Percentiles rank a stretch among this genome's conserved stretches.
Conservation (phyloP, 2,797 vertebrate genomes). For the Diglossa cyanea region DNA sequence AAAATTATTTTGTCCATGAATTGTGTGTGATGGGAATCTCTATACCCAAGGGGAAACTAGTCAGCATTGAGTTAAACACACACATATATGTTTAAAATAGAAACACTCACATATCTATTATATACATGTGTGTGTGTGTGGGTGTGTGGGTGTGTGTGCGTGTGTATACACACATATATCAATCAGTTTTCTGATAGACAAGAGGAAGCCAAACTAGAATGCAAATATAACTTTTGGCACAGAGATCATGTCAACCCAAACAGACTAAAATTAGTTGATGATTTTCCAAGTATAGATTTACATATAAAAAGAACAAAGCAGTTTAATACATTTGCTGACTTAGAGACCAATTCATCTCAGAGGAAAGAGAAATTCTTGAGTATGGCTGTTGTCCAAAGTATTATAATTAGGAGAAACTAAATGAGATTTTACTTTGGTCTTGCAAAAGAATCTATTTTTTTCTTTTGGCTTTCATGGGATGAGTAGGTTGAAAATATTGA, state of each 20-base stretch:
- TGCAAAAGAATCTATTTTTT: neutral
- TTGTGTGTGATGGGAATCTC: neutral
- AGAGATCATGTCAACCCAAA: conserved; percentile 54
- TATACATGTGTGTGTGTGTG: neutral
- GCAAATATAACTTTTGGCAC: conserved; percentile 67
- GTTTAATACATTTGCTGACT: neutral
- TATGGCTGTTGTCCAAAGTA: conserved; percentile 8
- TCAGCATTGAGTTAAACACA: neutral
- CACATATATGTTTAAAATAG: neutral
- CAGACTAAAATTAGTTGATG: conserved; percentile 57
- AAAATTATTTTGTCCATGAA: neutral
- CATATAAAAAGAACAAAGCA: conserved; percentile 54
- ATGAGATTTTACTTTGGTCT: neutral
- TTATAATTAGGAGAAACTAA: conserved; percentile 22
- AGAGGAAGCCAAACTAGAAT: conserved; percentile 50
- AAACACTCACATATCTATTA: neutral
- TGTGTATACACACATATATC: neutral
- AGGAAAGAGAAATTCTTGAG: conserved; percentile 2
- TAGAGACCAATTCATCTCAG: neutral
- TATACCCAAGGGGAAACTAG: neutral
- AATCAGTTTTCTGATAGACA: conserved; percentile 16
- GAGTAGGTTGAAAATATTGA: neutral
- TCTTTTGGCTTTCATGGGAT: neutral
- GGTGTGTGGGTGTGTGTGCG: accelerated
- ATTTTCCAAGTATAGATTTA: conserved; percentile 68